These are phyloP conservation scores for Urocolius indicus DNA, from an alignment of 2,113 vertebrate genomes.

Conservation along the genomic window DNA sequence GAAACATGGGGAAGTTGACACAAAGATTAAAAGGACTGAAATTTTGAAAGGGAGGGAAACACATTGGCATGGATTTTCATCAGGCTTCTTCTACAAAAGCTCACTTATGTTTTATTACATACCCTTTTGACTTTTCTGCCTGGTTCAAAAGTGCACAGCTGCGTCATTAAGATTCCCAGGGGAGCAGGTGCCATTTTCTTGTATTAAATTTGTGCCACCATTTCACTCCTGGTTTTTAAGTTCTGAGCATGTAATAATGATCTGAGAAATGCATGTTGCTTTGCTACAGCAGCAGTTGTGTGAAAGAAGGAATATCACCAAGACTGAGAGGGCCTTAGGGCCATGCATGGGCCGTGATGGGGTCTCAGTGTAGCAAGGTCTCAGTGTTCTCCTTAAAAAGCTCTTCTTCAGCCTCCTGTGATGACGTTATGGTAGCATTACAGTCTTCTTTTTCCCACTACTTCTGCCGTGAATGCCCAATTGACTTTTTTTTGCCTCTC, in stretches of 20 bases:
- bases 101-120: not conserved
- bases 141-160: not conserved
- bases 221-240: not conserved
- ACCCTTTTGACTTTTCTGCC: not conserved
- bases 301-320: not conserved
- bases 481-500: not conserved
- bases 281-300: not conserved
- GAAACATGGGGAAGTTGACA: not conserved
- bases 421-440: not conserved
- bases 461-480: not conserved
- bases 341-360: rapidly evolving
- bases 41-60: not conserved
- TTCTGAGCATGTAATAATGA: not conserved
- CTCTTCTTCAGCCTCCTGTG: not conserved
- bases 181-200: not conserved
- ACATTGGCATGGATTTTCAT: not conserved
- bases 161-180: not conserved
- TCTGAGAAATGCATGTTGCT: not conserved
- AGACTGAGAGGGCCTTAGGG: not conserved
- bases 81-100: not conserved
- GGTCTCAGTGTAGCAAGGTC: not conserved
- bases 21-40: not conserved
- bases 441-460: not conserved
- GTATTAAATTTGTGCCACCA: not conserved
- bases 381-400: not conserved